phyloP scores from a whole-genome alignment of 2,113 vertebrate genomes.

The Sarotherodon lohbergeri region DNA sequence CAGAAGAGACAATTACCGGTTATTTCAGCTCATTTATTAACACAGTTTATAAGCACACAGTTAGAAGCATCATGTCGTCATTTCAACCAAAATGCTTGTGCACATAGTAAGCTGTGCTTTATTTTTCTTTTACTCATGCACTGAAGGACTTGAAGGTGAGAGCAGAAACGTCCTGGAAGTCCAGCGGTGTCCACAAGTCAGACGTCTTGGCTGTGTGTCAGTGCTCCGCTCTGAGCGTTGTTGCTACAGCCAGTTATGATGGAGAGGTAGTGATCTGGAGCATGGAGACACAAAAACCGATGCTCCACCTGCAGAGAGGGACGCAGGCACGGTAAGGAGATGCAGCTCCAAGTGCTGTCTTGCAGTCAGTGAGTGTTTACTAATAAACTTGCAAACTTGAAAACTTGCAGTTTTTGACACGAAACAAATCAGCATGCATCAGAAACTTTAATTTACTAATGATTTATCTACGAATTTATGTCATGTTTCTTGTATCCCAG shows the following conservation, averaged over 20 bases:
- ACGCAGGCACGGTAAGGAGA: not conserved
- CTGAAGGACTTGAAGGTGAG: constrained; percentile 34
- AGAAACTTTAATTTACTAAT: not conserved
- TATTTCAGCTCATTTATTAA: not conserved
- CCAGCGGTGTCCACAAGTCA: constrained; percentile 8
- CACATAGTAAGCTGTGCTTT: not conserved
- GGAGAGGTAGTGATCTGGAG: constrained; percentile 58
- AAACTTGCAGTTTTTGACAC: not conserved
- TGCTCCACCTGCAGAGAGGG: constrained; percentile 2
- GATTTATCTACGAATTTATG: not conserved
- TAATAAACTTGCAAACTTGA: not conserved
- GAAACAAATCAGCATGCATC: not conserved
- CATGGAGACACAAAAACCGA: constrained; percentile 31
- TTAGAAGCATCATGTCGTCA: not conserved
- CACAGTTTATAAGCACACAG: not conserved
- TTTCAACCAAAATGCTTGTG: not conserved
- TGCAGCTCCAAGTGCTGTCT: not conserved
- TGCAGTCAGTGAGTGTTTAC: not conserved
- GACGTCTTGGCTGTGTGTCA: constrained; percentile 41
- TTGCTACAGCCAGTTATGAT: constrained; percentile 52
- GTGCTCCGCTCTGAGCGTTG: constrained; percentile 31
- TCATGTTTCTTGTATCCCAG: not conserved
- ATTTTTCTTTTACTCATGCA: not conserved
- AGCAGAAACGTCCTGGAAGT: constrained; percentile 51
- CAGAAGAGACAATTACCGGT: not conserved